Conservation (phyloP, 2,888 invertebrate genomes). For the Agapostemon virescens region DNA sequence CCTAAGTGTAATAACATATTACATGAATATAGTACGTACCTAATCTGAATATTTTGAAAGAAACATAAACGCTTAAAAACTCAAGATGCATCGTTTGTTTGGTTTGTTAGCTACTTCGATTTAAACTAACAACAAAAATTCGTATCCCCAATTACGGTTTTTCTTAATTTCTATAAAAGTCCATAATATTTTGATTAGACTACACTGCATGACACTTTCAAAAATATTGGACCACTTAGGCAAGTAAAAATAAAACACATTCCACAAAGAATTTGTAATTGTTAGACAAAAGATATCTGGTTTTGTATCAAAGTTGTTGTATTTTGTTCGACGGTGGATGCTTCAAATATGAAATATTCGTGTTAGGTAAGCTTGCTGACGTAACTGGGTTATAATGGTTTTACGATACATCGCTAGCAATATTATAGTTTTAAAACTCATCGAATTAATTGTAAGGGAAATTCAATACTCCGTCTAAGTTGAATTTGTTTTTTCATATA, state of each 20-base stretch:
- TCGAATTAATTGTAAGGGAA: not conserved
- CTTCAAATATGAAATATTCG: slow-evolving; percentile 26
- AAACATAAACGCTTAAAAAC: no score
- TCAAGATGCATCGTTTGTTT: no score
- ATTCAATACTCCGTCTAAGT: no score
- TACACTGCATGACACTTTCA: not conserved
- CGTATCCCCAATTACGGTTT: no score
- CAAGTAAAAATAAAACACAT: slow-evolving; percentile 2
- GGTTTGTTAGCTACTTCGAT: no score
- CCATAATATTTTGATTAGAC: no score
- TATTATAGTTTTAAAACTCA: not conserved
- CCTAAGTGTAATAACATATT: no score
- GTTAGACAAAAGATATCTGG: not conserved
- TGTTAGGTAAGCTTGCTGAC: not conserved
- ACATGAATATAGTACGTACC: no score
- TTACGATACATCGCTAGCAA: slow-evolving; percentile 2
- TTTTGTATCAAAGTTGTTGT: slow-evolving; percentile 14
- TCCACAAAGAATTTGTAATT: slow-evolving; percentile 5
- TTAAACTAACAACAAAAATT: no score
- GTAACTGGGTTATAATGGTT: slow-evolving; percentile 21
- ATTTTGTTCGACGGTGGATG: not conserved
- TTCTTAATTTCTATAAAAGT: no score
- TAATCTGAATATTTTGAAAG: no score
- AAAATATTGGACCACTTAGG: not conserved
- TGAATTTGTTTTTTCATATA: not conserved